Base-by-base conservation (phyloP, 2,113 vertebrate genomes). In the Takifugu bimaculatus region DNA sequence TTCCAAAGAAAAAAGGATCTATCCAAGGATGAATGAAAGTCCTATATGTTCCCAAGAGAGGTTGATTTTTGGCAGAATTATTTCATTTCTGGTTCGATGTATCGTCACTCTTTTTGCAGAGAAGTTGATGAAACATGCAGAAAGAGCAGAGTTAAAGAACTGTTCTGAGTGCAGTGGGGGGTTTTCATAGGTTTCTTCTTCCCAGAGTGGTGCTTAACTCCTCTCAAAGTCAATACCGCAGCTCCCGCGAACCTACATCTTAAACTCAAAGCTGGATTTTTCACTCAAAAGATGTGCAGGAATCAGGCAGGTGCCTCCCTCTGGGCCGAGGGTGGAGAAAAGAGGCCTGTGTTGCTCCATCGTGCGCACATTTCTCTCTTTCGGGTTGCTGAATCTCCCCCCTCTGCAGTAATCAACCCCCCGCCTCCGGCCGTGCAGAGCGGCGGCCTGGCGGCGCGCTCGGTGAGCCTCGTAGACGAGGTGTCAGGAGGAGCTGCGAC, bases 21-120 rank as follows among this genome's bases (percentile, higher is more conserved):
- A 10, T 39, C 57, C 81, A 32, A 77, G 80, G 77, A 84, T 75
- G 50, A 82, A n/a, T 72, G 67, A 67, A 54, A 78, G 57, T 68
- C 26, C 48, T 67, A 74, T 71, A 76, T 35, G 64, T 63, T 70
- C 85, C 57, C 48, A 5, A 54, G 77, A 74, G 79, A 63, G 65
- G 10, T 47, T 9, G 63, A 53, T 72, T 60, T 78, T 77, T 87
- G 86, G 87, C 86, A 84, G 79, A 85, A 83, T 84, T 81, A 81
- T 86, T 77, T 79, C 80, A 88, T 65, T 67, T 74, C 63, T 69
- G 64, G 70, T 78, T 84, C 75, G 77, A 77, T 82, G 57, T 72
- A 58, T 70, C 73, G 74, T 60, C 52, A 74, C 50, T 58, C 54
- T 77, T 76, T 76, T 47, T 45, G 32, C 56, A 66, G 51, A 54